Percentiles rank a stretch among this genome's conserved stretches.
These are phyloP conservation scores for Urechis unicinctus DNA, from an alignment of 2,888 invertebrate species.

Conservation along the genomic window DNA sequence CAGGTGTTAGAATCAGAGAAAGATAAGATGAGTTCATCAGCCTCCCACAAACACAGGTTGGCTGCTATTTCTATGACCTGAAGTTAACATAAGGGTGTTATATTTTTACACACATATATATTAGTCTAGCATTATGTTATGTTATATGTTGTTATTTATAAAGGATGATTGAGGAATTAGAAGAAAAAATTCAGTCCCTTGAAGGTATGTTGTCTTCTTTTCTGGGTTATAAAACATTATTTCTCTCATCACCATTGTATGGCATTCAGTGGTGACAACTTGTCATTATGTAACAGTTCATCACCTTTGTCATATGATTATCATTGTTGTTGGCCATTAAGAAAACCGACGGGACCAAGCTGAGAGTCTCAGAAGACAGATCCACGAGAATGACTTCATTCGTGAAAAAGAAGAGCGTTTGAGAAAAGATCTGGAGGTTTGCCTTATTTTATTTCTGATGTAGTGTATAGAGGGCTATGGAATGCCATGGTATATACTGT, in stretches of 20 bases:
- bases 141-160: no score
- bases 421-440: constrained; percentile 37
- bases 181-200: constrained; percentile 32
- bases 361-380: constrained; percentile 30
- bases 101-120: no score
- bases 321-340: constrained; percentile 8
- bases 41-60: constrained; percentile 27
- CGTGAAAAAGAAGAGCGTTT: constrained; percentile 36
- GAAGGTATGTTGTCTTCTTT: constrained; percentile 28
- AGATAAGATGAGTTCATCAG: constrained; percentile 24
- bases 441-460: no score
- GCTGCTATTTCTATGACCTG: no score
- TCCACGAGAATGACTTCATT: constrained; percentile 34
- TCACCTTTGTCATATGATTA: no score
- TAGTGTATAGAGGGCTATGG: no score
- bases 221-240: neutral
- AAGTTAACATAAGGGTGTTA: no score
- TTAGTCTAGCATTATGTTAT: no score
- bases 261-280: no score
- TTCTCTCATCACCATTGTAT: no score
- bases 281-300: no score
- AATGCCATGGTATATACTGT: no score
- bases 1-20: constrained; percentile 28
- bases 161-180: constrained; percentile 22
- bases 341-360: constrained; percentile 31